These are phyloP conservation scores for Mirza zaza DNA, from an alignment of 2,113 vertebrate species.

Conservation along the genomic window DNA sequence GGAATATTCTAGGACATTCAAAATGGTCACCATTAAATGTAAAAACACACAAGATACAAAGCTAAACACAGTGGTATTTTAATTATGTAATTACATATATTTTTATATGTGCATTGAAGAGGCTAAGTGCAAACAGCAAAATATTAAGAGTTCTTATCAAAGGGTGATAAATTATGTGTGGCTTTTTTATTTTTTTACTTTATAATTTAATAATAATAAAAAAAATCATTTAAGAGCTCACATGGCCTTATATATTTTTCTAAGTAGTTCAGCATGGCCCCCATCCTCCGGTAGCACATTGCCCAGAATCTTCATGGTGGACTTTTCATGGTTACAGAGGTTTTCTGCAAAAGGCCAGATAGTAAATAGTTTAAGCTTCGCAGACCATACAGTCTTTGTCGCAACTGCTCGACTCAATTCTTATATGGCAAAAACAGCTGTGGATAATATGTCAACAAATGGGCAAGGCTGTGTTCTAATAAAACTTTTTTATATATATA, in stretches of 20 bases:
- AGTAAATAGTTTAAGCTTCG: background rate
- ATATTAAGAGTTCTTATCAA: background rate
- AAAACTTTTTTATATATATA: background rate
- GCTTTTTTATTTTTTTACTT: conserved; percentile 24
- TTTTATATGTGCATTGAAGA: background rate
- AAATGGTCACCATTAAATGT: background rate
- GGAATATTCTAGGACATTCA: background rate
- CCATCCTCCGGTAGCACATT: rapidly evolving
- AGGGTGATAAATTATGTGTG: background rate
- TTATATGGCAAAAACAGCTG: background rate
- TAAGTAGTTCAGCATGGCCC: background rate
- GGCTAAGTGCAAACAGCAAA: background rate
- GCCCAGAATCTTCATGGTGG: background rate
- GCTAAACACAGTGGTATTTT: background rate
- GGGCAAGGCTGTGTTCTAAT: background rate
- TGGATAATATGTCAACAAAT: background rate
- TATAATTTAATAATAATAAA: background rate
- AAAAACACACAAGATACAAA: background rate
- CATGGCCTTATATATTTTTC: background rate
- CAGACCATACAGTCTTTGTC: rapidly evolving
- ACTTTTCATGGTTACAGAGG: too few relatives aligned
- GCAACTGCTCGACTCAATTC: background rate
- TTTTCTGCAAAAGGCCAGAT: background rate
- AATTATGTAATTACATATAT: background rate
- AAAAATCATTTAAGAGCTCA: background rate